A percentile compares a stretch with the other conserved stretches of the same genome.
Conservation (phyloP, 2,113 vertebrate species). For the Rhea americana region DNA sequence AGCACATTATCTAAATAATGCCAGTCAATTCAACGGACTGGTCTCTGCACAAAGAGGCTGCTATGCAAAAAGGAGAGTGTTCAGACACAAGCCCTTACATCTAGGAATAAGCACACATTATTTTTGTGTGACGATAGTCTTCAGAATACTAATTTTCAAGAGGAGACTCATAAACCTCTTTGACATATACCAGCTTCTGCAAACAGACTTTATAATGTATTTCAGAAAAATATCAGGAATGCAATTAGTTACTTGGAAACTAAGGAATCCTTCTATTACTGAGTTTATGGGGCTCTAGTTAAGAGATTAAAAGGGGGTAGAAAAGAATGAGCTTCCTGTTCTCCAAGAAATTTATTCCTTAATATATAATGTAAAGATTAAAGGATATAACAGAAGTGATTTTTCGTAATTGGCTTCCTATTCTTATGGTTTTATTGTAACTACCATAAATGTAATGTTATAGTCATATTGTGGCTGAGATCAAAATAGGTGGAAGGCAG, state of each 20-base stretch:
- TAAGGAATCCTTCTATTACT: neutral
- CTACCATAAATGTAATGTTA: neutral
- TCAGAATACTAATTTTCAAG: neutral
- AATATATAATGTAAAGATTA: neutral
- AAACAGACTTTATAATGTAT: neutral
- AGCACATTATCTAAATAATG: neutral
- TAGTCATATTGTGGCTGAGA: neutral
- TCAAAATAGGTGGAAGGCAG: neutral
- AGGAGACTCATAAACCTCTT: neutral
- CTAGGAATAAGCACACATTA: neutral
- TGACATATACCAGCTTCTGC: neutral
- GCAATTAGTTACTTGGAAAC: neutral
- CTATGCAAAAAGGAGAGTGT: neutral
- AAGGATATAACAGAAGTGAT: neutral
- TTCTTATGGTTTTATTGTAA: neutral
- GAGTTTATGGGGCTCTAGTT: neutral
- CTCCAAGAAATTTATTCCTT: neutral
- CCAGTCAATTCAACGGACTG: neutral
- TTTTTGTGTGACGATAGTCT: neutral
- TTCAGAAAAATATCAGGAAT: neutral
- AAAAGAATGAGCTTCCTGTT: neutral
- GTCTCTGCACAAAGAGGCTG: neutral
- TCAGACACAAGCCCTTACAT: neutral
- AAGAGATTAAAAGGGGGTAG: neutral
- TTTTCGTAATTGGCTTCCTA: neutral